Percentiles rank a stretch among this genome's conserved stretches.
phyloP scores from a whole-genome alignment of 2,888 invertebrate species.

The Macrophya annulata region DNA sequence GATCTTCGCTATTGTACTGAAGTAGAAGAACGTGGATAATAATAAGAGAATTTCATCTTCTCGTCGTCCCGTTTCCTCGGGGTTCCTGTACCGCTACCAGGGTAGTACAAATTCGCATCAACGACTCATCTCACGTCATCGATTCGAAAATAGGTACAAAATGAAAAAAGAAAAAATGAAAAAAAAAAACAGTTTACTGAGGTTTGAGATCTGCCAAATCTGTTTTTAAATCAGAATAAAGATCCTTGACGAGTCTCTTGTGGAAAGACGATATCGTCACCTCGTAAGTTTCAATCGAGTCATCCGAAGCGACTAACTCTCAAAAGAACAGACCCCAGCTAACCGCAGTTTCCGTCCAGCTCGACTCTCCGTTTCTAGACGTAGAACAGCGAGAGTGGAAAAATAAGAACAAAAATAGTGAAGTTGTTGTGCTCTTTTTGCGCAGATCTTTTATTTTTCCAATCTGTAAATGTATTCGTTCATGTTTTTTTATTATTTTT shows the following conservation, averaged over 20 bases:
- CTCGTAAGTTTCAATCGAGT: constrained; percentile 36
- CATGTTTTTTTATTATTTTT: constrained; percentile 5
- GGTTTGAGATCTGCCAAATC: background rate
- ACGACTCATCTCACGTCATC: background rate
- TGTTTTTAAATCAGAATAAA: background rate
- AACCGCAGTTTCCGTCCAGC: constrained; percentile 51
- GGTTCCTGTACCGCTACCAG: constrained; percentile 11
- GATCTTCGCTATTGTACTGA: constrained; percentile 51
- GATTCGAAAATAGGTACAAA: background rate
- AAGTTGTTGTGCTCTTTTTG: background rate
- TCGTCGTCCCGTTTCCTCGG: constrained; percentile 22
- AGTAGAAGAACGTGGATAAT: constrained; percentile 45
- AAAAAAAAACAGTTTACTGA: background rate
- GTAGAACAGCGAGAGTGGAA: constrained; percentile 37
- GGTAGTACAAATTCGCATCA: background rate
- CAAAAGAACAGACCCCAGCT: constrained; percentile 33
- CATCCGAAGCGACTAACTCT: constrained; percentile 49
- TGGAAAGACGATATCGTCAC: constrained; percentile 24
- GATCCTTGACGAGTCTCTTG: constrained; percentile 20
- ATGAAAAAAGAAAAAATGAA: background rate
- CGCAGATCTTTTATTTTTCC: constrained; percentile 7
- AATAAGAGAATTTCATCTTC: constrained; percentile 46
- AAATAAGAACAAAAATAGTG: background rate
- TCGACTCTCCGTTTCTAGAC: constrained; percentile 47
- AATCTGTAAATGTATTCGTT: constrained; percentile 18